Evolutionary conservation across 2,888 invertebrate genomes (phyloP), one percentile per base, ranked within the genome.

Genomic region (Fragum sueziense): DNA sequence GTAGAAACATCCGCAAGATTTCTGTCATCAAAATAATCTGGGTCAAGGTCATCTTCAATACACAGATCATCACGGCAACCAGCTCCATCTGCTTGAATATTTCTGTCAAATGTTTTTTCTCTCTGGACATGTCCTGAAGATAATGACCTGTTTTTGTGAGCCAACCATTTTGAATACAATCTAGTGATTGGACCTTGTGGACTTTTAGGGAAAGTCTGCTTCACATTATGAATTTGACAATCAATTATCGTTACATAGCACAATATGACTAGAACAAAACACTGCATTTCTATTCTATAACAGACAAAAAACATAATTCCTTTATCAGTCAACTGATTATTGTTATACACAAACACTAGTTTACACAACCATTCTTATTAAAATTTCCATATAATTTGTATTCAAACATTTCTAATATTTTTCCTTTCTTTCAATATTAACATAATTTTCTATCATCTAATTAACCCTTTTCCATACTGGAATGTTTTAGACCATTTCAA

Each of bases 11-110:
- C 22, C 17, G n/a, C 20, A 22, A 11, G 41, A 47, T 1, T 14
- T n/a, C 25, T 9, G 22, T 29, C 27, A 37, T 54, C 37, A 34
- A 29, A 29, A 51, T 54, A 65, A 9, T 65, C 65, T n/a, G 65
- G 65, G 20, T 65, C 65, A 37, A 41, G 11, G 6, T 74, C 74
- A 34, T 59, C 61, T n/a, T 25, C 61, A 33, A 47, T 74, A 47
- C 74, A 74, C 1, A 74, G 67, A 20, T 74, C 74, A 61, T 74
- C 69, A 29, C 74, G 52, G 31, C 74, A 74, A 29, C 68, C 68
- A 22, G 69, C 69, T 1, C 22, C 74, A 47, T 74, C 74, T 1
- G 74, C 68, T 34, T 70, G 70, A 33, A 54, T 54, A 25, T 70
- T 22, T 14, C 17, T 25, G 34, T 65, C 41, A 20, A 17, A 11